Conservation (phyloP, 2,888 invertebrate species). For the Melanostoma mellinum region DNA sequence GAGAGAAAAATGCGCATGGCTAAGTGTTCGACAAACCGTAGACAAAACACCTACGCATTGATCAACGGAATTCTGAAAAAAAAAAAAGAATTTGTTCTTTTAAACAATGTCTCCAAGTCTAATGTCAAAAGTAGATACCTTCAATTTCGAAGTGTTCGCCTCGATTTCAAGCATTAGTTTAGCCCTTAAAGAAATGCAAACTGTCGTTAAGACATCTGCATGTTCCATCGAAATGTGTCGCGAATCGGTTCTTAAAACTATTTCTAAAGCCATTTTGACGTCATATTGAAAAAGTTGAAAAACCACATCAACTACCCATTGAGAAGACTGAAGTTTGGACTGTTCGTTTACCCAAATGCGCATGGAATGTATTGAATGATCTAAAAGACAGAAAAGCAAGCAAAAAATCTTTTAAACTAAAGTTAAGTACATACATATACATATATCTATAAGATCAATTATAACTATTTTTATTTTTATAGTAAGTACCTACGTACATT, state of each 20-base stretch:
- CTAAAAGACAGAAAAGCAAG: conserved; percentile 79
- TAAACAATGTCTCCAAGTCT: not conserved
- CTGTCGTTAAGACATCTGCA: conserved; percentile 89
- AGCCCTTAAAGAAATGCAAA: conserved; percentile 90
- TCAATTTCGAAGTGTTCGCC: conserved; percentile 84
- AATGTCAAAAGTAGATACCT: not conserved
- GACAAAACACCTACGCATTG: conserved; percentile 89
- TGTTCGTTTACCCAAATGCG: conserved; percentile 90
- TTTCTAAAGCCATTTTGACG: conserved; percentile 85
- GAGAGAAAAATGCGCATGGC: conserved; percentile 91
- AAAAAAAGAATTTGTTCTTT: conserved; percentile 2
- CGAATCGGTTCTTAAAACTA: conserved; percentile 83
- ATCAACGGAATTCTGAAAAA: conserved; percentile 86
- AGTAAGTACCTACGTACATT: no score
- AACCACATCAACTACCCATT: conserved; percentile 90
- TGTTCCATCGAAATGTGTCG: conserved; percentile 83
- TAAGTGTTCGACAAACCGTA: conserved; percentile 88
- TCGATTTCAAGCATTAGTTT: conserved; percentile 91
- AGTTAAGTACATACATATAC: no score
- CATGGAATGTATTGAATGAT: conserved; percentile 91
- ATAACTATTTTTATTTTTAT: not conserved
- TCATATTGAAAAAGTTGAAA: conserved; percentile 87
- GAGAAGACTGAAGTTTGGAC: conserved; percentile 87
- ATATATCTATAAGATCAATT: not conserved
- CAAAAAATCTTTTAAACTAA: not conserved